Conservation (phyloP, 23 tunicate species). For the Styela plicata region DNA sequence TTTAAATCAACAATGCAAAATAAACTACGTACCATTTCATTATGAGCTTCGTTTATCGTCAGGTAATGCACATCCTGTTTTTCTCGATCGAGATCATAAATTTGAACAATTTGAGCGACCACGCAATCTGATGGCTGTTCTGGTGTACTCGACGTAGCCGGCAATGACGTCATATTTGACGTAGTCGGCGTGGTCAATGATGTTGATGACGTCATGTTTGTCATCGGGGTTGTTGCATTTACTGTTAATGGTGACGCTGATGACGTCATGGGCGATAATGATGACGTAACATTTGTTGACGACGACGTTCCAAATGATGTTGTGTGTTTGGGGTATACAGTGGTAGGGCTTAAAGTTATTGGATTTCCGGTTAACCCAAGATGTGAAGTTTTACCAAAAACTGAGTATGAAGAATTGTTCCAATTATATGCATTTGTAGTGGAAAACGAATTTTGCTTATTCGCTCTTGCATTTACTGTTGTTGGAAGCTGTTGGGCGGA, state of each 20-base stretch:
- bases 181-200: background rate
- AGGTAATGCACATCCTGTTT: background rate
- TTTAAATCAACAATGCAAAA: too few relatives aligned
- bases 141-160: background rate
- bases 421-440: background rate
- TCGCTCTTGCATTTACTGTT: background rate
- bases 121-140: background rate
- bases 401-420: background rate
- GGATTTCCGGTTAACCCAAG: background rate
- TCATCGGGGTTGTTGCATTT: background rate
- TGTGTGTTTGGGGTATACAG: background rate
- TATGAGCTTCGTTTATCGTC: background rate
- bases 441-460: background rate
- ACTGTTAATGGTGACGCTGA: background rate
- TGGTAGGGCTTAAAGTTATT: too few relatives aligned
- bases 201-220: background rate
- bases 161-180: background rate
- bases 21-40: background rate
- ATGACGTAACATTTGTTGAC: background rate
- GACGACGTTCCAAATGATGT: background rate
- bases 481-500: background rate
- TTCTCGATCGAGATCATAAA: background rate
- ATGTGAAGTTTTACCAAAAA: background rate
- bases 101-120: background rate
- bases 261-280: background rate